A percentile compares a stretch with the other conserved stretches of the same genome.
Conservation (phyloP, 92 coral and sea anemone species). For the Pocillopora meandrina region DNA sequence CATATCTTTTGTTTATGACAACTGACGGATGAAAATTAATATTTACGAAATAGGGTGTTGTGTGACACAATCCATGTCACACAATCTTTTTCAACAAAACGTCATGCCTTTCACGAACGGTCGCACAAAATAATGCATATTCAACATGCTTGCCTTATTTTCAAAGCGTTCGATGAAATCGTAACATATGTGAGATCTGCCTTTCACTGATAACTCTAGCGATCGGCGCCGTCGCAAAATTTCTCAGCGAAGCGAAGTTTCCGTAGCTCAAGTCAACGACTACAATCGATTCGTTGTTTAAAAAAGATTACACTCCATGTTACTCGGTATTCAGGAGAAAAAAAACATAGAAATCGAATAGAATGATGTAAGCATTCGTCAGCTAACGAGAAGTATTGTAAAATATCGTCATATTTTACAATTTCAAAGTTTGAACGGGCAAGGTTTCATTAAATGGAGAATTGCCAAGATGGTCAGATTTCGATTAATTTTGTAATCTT, state of each 20-base stretch:
- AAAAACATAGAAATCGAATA: not conserved
- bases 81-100: no score
- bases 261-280: not conserved
- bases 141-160: no score
- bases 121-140: no score
- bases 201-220: no score
- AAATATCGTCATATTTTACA: not conserved
- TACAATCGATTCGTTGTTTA: conserved; percentile 26
- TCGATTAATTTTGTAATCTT: not conserved
- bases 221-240: not conserved
- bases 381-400: not conserved
- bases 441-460: not conserved
- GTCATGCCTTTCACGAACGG: no score
- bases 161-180: no score
- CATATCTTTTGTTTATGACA: no score
- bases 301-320: not conserved
- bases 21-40: no score
- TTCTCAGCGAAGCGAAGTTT: not conserved
- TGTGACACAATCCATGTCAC: no score
- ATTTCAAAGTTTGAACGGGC: not conserved
- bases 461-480: not conserved
- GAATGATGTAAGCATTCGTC: not conserved
- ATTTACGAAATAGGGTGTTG: no score
- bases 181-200: no score
- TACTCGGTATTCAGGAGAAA: not conserved